Conservation (phyloP, 2,113 vertebrate species). For the Antigone vipio region DNA sequence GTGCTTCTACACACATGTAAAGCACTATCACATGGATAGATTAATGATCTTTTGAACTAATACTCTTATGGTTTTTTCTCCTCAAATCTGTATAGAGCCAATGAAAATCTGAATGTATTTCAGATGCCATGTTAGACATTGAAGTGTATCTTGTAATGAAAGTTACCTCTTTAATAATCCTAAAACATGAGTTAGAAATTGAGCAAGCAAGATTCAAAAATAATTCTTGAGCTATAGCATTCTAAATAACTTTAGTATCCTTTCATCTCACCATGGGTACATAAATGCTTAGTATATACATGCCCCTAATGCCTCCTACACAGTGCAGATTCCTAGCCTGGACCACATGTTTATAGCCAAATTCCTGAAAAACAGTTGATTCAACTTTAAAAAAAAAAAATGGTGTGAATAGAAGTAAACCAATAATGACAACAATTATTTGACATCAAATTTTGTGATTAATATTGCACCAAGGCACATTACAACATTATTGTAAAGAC, state of each 20-base stretch:
- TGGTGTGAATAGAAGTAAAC: background rate
- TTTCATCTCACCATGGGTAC: background rate
- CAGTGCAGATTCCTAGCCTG: background rate
- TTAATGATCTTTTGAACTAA: background rate
- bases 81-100: background rate
- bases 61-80: background rate
- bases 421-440: background rate
- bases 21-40: background rate
- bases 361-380: background rate
- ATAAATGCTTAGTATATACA: background rate
- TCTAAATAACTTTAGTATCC: background rate
- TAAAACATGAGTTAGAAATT: background rate
- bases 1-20: background rate
- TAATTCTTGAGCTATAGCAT: background rate
- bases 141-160: background rate
- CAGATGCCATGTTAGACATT: background rate
- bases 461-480: background rate
- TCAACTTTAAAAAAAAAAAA: background rate
- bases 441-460: background rate
- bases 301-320: background rate
- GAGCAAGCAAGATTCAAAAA: background rate
- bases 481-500: background rate
- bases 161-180: background rate
- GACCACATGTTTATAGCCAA: background rate
- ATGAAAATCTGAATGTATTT: background rate